Evolutionary conservation across 2,113 vertebrate genomes (phyloP).

Genomic region (Castor canadensis): DNA sequence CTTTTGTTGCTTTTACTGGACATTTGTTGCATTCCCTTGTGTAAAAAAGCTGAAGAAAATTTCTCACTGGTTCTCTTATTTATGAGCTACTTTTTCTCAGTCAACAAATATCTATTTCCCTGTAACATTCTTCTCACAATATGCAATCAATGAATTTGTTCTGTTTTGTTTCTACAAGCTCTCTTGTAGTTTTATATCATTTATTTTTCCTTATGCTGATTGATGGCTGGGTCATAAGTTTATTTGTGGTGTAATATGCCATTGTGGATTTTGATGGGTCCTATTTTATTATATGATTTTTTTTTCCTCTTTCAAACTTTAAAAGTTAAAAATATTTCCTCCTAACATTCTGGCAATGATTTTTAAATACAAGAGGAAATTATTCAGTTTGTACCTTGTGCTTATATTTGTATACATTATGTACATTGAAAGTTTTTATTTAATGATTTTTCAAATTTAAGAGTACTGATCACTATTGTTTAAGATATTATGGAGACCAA

Average conservation of each 20-base stretch:
- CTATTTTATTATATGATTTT: constrained; percentile 21
- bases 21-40: constrained; percentile 17
- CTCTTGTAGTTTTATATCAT: background rate
- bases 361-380: constrained; percentile 57
- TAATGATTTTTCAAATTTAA: constrained; percentile 20
- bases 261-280: background rate
- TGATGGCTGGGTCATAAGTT: constrained; percentile 43
- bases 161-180: constrained; percentile 43
- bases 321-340: background rate
- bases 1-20: background rate
- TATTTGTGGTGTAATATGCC: background rate
- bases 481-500: background rate
- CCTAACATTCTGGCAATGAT: constrained; percentile 32
- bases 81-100: background rate
- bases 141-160: background rate
- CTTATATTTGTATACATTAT: background rate
- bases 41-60: background rate
- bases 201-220: constrained; percentile 50
- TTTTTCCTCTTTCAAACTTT: background rate
- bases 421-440: background rate
- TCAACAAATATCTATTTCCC: background rate
- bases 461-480: background rate
- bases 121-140: constrained; percentile 44
- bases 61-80: background rate
- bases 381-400: background rate